A percentile compares a stretch with the other conserved stretches of the same genome.
Evolutionary conservation across 1,140 invertebrate species (phyloP).

Genomic region (Geopemphigus sp.): DNA sequence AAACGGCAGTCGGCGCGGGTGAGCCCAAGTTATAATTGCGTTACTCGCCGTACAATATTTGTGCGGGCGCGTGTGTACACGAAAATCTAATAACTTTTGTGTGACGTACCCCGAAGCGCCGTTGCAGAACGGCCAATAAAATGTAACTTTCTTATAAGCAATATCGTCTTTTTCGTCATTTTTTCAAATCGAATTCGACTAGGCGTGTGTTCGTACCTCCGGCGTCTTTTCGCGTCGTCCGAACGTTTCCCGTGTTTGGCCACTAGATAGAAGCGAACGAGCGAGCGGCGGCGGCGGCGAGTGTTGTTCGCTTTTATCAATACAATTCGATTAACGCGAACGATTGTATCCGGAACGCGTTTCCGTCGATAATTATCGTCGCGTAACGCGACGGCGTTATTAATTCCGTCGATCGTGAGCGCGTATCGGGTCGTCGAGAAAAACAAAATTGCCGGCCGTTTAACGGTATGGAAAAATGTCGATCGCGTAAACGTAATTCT

Average conservation of each 20-base stretch:
- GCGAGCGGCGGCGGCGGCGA: too few species aligned
- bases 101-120: constrained; percentile 22
- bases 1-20: not conserved
- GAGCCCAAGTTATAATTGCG: constrained; percentile 42
- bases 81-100: constrained; percentile 45
- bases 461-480: too few species aligned
- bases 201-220: not conserved
- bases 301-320: too few species aligned
- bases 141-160: constrained; percentile 1
- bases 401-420: too few species aligned
- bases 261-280: too few species aligned
- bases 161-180: constrained; percentile 34
- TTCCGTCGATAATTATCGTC: too few species aligned
- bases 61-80: not conserved
- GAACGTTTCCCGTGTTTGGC: too few species aligned
- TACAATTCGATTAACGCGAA: too few species aligned
- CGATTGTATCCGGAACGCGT: too few species aligned
- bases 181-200: constrained; percentile 38
- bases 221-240: not conserved
- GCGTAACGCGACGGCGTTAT: not conserved
- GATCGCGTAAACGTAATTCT: too few species aligned
- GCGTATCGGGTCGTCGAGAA: too few species aligned
- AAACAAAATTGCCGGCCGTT: too few species aligned
- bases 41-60: constrained; percentile 9
- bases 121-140: constrained; percentile 23